A percentile compares a stretch with the other conserved stretches of the same genome.
phyloP scores from a whole-genome alignment of 1,140 invertebrate genomes.

The Drosophila melanogaster region DNA sequence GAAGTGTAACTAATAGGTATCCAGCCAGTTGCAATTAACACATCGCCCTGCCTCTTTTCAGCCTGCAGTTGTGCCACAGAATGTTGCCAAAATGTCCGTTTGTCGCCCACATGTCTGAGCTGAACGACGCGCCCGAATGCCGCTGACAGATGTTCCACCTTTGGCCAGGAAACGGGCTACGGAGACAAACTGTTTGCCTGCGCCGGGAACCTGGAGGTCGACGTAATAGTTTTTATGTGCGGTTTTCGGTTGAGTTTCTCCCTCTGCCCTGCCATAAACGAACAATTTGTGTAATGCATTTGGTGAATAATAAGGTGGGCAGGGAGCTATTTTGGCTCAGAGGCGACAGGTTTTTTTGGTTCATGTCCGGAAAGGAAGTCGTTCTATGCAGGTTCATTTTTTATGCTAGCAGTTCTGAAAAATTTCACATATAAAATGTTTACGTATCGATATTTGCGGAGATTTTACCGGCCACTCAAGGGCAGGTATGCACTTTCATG shows the following conservation, averaged over 20 bases:
- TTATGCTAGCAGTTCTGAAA: conserved; percentile 30
- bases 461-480: neutral
- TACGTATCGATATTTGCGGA: conserved; percentile 30
- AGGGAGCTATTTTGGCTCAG: neutral
- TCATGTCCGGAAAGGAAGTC: conserved; percentile 33
- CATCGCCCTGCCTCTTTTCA: neutral
- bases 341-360: conserved; percentile 18
- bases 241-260: conserved; percentile 37
- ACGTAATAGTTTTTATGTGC: conserved; percentile 51
- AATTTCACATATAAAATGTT: conserved; percentile 40
- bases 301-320: conserved; percentile 32
- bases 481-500: neutral
- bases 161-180: conserved; percentile 29
- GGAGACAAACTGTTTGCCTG: conserved; percentile 21
- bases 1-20: neutral
- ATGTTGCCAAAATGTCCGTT: conserved; percentile 50
- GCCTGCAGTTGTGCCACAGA: conserved; percentile 16
- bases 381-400: conserved; percentile 33
- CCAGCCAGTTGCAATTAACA: neutral
- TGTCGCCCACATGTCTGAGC: conserved; percentile 58
- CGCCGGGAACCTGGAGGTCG: conserved; percentile 8
- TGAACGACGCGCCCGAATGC: conserved; percentile 30
- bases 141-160: conserved; percentile 53
- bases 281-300: conserved; percentile 64
- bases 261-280: conserved; percentile 43